Base-by-base conservation (phyloP, 2,888 invertebrate genomes). In the Thymelicus sylvestris region DNA sequence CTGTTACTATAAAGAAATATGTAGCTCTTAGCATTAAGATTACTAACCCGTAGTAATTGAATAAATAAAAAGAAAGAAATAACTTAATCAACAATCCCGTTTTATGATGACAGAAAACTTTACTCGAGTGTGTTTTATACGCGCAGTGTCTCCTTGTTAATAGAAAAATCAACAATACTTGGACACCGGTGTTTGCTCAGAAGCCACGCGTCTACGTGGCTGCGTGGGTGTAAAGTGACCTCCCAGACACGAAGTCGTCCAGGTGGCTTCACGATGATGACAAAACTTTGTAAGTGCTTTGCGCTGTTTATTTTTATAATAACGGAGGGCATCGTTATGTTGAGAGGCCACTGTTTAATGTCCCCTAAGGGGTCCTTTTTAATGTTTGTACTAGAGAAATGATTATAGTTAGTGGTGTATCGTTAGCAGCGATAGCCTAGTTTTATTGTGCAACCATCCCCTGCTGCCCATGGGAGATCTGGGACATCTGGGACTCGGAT, bases 121-220 rank as follows among this genome's bases (percentile, higher is more conserved):
- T 59, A n/a, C 12, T 57, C 13, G 55, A 67, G 64, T 69, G 60
- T 62, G 69, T 72, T 68, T 62, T 63, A 57, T 63, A 7, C 57
- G 63, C 62, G 44, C 63, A 69, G 15, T 65, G 70, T 70, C 70
- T 60, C 65, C 60, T 52, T 60, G 60, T 64, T 69, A 70, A 70
- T 60, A 50, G 70, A 65, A 70, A 65, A 70, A 70, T 70, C 70
- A 70, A 70, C 70, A 70, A 39, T 52, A 15, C 60, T 31, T 62
- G 61, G 61, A 48, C 64, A 59, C 65, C 65, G 50, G 50, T 52
- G 60, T 70, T 70, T 70, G 50, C 44, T n/a, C n/a, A 59, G 65
- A 59, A 59, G 70, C 60, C 70, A 70, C 70, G 70, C 70, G 70
- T 48, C 64, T 38, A 41, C 41, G 64, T 70, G 70, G 65, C 64